phyloP scores from a whole-genome alignment of 2,113 vertebrate species.

The Lampris incognitus region DNA sequence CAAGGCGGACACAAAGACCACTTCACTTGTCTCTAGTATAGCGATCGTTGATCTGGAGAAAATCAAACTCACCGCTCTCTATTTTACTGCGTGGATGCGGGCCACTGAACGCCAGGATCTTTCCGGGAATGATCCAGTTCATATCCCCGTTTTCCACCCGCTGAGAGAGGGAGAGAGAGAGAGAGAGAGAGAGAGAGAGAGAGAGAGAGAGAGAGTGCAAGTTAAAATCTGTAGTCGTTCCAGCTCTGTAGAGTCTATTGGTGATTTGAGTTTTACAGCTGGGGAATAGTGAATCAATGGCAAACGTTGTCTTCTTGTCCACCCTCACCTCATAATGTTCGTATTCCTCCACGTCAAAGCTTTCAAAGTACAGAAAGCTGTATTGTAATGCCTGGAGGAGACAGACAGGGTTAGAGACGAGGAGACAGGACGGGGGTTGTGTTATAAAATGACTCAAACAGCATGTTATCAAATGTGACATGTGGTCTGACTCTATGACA shows the following conservation, averaged over 20 bases:
- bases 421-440: neutral
- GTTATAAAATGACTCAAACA: neutral
- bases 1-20: no score
- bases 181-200: neutral
- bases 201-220: neutral
- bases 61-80: constrained; percentile 86
- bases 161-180: constrained; percentile 60
- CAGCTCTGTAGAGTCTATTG: neutral
- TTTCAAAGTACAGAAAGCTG: constrained; percentile 93
- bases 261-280: neutral
- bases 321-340: constrained; percentile 92
- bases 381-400: constrained; percentile 87
- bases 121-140: constrained; percentile 92
- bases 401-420: constrained; percentile 18
- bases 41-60: neutral
- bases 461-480: neutral
- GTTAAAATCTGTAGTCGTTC: neutral
- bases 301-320: neutral
- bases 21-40: no score
- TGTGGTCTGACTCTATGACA: constrained; percentile 12
- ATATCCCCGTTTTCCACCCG: constrained; percentile 93
- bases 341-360: constrained; percentile 92
- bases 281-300: neutral
- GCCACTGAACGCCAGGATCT: constrained; percentile 91
- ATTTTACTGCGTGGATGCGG: constrained; percentile 91